phyloP scores from a whole-genome alignment of 1,140 invertebrate species.

The Ericerus pela region DNA sequence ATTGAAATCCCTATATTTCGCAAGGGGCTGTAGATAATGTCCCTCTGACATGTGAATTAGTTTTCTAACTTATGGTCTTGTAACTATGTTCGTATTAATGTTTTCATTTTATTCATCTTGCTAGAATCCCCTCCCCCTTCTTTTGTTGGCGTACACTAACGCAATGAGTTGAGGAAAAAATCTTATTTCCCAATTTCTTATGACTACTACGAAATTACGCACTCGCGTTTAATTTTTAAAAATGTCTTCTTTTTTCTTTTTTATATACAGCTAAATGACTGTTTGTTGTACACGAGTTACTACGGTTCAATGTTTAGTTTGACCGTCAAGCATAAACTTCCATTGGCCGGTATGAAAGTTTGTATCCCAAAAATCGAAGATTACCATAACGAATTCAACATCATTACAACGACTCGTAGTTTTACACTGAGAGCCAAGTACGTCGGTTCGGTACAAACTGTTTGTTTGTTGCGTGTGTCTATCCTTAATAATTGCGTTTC shows the following conservation, averaged over 20 bases:
- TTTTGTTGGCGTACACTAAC: no score
- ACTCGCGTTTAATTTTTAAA: background rate
- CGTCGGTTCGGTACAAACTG: conserved; percentile 26
- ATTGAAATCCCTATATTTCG: no score
- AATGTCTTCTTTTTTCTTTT: conserved; percentile 18
- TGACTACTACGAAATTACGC: conserved; percentile 1
- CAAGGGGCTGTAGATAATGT: no score
- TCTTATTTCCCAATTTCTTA: no score
- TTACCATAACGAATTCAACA: conserved; percentile 43
- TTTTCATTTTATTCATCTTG: no score
- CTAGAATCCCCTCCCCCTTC: no score
- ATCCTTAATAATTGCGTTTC: background rate
- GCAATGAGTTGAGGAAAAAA: no score
- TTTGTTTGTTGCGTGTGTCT: background rate
- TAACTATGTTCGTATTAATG: no score
- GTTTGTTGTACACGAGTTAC: conserved; percentile 47
- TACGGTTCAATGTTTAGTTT: conserved; percentile 34
- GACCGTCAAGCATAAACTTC: conserved; percentile 44
- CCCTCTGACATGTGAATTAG: no score
- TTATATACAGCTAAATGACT: conserved; percentile 49
- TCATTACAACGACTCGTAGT: conserved; percentile 45
- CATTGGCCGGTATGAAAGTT: conserved; percentile 48
- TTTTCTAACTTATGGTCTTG: no score
- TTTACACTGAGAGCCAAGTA: conserved; percentile 50
- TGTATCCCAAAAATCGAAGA: conserved; percentile 34